phyloP scores from a whole-genome alignment of 2,888 invertebrate species.

The Euplexia lucipara region DNA sequence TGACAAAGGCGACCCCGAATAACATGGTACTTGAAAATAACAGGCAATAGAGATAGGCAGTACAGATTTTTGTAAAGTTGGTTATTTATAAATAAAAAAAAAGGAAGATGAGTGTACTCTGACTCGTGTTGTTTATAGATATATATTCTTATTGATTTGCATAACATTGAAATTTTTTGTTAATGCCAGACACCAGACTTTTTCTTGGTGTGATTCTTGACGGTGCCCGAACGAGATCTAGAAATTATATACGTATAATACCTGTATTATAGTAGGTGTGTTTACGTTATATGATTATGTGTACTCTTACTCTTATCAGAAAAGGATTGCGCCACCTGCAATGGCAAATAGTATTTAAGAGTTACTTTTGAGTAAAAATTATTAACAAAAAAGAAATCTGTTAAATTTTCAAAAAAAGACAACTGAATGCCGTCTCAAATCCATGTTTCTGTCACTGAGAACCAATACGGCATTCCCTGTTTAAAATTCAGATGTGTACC shows the following conservation, averaged over 20 bases:
- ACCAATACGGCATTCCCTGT: not conserved
- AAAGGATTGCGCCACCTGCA: not conserved
- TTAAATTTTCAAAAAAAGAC: not conserved
- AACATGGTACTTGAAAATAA: not conserved
- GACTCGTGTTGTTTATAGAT: not conserved
- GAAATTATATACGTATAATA: no score
- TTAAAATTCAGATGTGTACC: conserved; percentile 28
- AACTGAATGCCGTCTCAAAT: not conserved
- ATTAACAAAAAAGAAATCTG: not conserved
- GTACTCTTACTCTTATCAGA: not conserved
- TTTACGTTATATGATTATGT: not conserved
- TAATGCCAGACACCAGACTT: no score
- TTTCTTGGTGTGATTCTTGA: no score
- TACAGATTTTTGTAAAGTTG: no score
- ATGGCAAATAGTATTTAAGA: no score
- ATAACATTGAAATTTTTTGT: no score
- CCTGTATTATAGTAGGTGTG: no score
- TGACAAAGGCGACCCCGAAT: not conserved
- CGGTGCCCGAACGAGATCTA: no score
- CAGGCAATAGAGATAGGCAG: no score
- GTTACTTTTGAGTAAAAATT: not conserved
- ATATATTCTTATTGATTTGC: no score
- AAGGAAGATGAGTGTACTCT: not conserved
- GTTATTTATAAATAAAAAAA: no score
- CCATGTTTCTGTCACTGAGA: not conserved